phyloP scores from a whole-genome alignment of 2,888 invertebrate genomes.

The Balanococcus diminutus region DNA sequence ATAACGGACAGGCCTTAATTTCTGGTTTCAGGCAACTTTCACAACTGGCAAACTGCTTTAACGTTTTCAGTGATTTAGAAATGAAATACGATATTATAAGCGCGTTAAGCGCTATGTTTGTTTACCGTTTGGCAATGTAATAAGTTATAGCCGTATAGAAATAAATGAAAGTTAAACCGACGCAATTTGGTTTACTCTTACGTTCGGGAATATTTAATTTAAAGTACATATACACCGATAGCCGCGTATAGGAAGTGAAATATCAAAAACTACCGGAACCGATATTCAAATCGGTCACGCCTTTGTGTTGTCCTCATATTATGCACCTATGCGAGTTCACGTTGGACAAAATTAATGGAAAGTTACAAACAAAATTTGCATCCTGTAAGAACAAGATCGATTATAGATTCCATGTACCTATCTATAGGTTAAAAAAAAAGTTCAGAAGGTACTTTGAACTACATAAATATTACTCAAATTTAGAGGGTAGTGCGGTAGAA shows the following conservation, averaged over 20 bases:
- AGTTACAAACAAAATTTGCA: not conserved
- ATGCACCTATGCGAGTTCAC: not conserved
- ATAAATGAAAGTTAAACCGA: conserved; percentile 8
- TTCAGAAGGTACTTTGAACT: too few relatives aligned
- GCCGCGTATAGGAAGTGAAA: not conserved
- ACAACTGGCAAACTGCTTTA: conserved; percentile 11
- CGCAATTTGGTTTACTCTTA: not conserved
- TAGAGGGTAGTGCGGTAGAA: too few relatives aligned
- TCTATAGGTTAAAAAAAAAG: too few relatives aligned
- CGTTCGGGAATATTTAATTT: not conserved
- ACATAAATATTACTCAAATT: too few relatives aligned
- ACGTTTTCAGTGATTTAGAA: conserved; percentile 7
- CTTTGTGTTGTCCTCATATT: not conserved
- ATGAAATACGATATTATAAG: conserved; percentile 17
- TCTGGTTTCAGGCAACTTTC: conserved; percentile 18
- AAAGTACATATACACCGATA: not conserved
- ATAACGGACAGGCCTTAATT: conserved; percentile 6
- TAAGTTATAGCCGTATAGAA: not conserved
- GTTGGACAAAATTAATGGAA: not conserved
- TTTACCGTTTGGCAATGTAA: conserved; percentile 3
- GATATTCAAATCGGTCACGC: not conserved
- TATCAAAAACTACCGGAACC: conserved; percentile 19
- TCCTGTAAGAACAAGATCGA: too few relatives aligned
- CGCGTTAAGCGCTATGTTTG: conserved; percentile 4
- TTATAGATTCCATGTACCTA: too few relatives aligned